Evolutionary conservation across 2,888 invertebrate species (phyloP).

Genomic region (Chrysolina americana): DNA sequence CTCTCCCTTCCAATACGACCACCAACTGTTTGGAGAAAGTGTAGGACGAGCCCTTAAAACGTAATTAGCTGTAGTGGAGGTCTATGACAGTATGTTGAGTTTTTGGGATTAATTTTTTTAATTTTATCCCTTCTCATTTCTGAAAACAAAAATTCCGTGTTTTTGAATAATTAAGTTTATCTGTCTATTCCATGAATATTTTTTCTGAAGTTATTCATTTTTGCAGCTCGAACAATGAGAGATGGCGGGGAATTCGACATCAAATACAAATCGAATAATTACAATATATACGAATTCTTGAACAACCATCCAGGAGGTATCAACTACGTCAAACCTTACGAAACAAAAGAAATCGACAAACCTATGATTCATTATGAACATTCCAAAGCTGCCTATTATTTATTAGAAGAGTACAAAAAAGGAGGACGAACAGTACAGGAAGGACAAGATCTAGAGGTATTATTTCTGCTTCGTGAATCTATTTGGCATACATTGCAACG

Average conservation of each 20-base stretch:
- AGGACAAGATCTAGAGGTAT: slow-evolving; percentile 69
- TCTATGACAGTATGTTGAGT: too few relatives aligned
- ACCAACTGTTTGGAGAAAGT: too few relatives aligned
- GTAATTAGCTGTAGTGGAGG: too few relatives aligned
- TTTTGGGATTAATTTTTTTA: too few relatives aligned
- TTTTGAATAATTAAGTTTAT: too few relatives aligned
- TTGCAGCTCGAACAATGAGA: slow-evolving; percentile 50
- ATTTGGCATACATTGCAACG: too few relatives aligned
- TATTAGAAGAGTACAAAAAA: slow-evolving; percentile 75
- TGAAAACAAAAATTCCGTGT: too few relatives aligned
- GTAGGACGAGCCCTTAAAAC: too few relatives aligned
- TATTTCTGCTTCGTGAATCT: background rate
- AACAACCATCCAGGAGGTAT: slow-evolving; percentile 83
- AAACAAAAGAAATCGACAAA: slow-evolving; percentile 72
- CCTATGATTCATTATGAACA: slow-evolving; percentile 75
- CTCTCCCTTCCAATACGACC: too few relatives aligned
- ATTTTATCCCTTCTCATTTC: too few relatives aligned
- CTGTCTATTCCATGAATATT: too few relatives aligned
- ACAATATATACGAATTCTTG: slow-evolving; percentile 78
- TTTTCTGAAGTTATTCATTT: background rate
- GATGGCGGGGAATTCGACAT: slow-evolving; percentile 65
- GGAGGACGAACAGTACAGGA: slow-evolving; percentile 58
- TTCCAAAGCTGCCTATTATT: slow-evolving; percentile 77
- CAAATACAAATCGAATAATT: slow-evolving; percentile 69
- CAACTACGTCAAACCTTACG: slow-evolving; percentile 75